phyloP scores from a whole-genome alignment of 1,140 invertebrate genomes.

The Psilanteris sp. region DNA sequence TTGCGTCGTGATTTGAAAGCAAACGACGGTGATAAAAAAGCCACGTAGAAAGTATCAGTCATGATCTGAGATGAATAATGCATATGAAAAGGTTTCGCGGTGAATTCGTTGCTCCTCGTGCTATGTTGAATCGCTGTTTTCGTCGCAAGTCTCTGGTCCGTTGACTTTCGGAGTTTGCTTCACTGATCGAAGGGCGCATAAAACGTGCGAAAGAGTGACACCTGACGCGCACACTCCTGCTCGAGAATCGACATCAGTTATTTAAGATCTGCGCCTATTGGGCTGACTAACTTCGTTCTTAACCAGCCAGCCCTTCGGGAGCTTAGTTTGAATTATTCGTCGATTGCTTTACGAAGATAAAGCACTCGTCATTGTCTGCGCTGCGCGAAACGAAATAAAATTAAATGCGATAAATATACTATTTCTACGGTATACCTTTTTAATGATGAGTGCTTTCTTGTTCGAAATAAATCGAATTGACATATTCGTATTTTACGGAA shows the following conservation, averaged over 20 bases:
- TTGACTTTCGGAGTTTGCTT: slow-evolving; percentile 27
- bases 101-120: slow-evolving; percentile 45
- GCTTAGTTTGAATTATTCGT: slow-evolving; percentile 48
- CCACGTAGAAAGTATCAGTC: slow-evolving; percentile 75
- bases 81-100: slow-evolving; percentile 65
- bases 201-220: slow-evolving; percentile 63
- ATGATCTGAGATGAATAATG: slow-evolving; percentile 76
- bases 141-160: slow-evolving; percentile 16
- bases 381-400: slow-evolving; percentile 31
- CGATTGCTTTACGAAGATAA: slow-evolving; percentile 22
- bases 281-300: slow-evolving; percentile 46
- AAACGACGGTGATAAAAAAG: slow-evolving; percentile 66
- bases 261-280: slow-evolving; percentile 53
- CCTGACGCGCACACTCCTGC: slow-evolving; percentile 53
- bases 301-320: slow-evolving; percentile 20
- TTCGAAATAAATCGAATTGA: too few species aligned
- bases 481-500: too few species aligned
- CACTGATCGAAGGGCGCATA: slow-evolving; percentile 44
- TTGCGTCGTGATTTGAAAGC: slow-evolving; percentile 62
- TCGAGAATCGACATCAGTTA: slow-evolving; percentile 56
- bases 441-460: too few species aligned
- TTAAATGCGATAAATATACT: too few species aligned
- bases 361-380: slow-evolving; percentile 17
- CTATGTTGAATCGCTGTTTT: slow-evolving; percentile 32
- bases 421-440: too few species aligned